These are phyloP conservation scores for Jacana jacana DNA, from an alignment of 2,113 vertebrate species.

Conservation along the genomic window DNA sequence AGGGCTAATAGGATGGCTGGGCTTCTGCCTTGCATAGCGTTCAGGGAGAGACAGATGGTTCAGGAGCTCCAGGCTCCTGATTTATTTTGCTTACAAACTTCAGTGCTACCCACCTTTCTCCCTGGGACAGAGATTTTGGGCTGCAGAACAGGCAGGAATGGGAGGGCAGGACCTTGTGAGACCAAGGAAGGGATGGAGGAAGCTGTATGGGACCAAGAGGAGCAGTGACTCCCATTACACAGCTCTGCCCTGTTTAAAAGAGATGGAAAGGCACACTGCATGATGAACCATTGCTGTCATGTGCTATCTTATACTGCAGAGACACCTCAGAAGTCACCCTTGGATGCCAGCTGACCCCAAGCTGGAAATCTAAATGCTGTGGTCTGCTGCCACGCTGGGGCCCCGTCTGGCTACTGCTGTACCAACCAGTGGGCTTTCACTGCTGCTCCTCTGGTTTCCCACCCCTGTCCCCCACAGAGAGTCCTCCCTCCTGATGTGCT, in stretches of 20 bases:
- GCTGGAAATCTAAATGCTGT: background rate
- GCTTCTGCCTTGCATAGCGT: fast-evolving
- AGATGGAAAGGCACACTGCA: background rate
- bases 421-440: background rate
- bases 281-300: background rate
- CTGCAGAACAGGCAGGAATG: background rate
- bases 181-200: background rate
- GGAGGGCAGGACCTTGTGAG: background rate
- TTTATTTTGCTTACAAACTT: background rate
- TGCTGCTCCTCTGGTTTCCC: background rate
- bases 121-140: background rate
- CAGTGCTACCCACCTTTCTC: background rate
- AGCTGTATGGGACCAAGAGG: background rate
- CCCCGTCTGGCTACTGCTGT: background rate
- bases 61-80: background rate
- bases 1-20: background rate
- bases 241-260: background rate
- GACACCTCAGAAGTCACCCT: background rate
- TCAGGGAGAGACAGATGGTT: background rate
- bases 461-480: background rate
- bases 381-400: background rate
- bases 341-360: background rate
- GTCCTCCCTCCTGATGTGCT: background rate
- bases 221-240: background rate
- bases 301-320: background rate